Evolutionary conservation across 2,113 vertebrate genomes (phyloP).

Genomic region (Percina caprodes): DNA sequence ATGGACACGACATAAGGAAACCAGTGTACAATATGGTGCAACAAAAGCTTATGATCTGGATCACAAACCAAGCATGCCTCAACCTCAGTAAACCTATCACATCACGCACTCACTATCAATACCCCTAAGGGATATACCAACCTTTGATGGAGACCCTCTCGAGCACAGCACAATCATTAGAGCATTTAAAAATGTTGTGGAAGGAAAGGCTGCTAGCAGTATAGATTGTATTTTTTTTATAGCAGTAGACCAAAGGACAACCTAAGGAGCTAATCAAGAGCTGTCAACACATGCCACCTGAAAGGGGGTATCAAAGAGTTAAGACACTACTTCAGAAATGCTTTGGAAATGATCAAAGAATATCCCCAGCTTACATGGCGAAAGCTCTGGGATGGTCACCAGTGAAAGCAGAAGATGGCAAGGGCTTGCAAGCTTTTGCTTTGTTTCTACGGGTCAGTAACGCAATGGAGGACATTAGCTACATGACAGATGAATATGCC

Average conservation of each 20-base stretch:
- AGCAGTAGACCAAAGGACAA: not conserved
- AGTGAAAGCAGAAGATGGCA: not conserved
- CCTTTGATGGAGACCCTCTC: not conserved
- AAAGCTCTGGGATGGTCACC: not conserved
- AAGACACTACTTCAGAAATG: not conserved
- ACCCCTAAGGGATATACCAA: not conserved
- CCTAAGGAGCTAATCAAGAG: not conserved
- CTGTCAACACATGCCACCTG: no score
- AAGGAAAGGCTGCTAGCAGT: not conserved
- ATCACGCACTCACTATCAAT: not conserved
- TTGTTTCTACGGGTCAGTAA: no score
- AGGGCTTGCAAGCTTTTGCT: no score
- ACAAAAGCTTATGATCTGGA: no score
- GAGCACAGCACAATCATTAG: not conserved
- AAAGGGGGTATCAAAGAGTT: no score
- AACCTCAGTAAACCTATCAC: not conserved
- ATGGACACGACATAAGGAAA: no score
- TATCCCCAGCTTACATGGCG: not conserved
- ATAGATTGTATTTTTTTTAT: not conserved
- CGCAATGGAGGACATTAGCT: no score
- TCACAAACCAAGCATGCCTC: no score
- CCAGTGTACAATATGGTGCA: no score
- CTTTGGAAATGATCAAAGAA: not conserved
- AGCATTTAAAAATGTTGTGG: not conserved
- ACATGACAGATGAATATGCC: no score